Percentiles rank a stretch among this genome's conserved stretches.
phyloP scores from a whole-genome alignment of 2,888 invertebrate genomes.

The Pseudococcus longispinus region DNA sequence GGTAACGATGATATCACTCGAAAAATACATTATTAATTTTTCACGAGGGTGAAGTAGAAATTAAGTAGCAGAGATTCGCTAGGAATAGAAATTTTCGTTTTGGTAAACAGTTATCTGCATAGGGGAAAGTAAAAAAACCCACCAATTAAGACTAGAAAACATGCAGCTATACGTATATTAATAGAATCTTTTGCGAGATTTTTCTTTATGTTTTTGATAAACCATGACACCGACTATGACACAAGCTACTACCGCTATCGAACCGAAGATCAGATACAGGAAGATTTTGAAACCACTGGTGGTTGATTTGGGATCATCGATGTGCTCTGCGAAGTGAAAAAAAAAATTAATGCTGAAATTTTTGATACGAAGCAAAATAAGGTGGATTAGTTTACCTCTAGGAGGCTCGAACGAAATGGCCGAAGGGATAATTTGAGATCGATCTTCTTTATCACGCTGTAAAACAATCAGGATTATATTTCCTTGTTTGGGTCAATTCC shows the following conservation, averaged over 20 bases:
- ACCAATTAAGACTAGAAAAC: neutral
- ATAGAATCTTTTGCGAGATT: conserved; percentile 86
- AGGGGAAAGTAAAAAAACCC: neutral
- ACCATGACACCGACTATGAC: conserved; percentile 61
- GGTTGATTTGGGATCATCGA: conserved; percentile 86
- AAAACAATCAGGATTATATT: conserved; percentile 61
- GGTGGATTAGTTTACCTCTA: conserved; percentile 66
- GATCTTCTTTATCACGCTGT: conserved; percentile 73
- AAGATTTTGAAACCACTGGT: conserved; percentile 92
- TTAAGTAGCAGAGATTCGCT: neutral
- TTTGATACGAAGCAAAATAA: conserved; percentile 39
- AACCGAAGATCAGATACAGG: conserved; percentile 58
- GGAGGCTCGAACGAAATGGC: conserved; percentile 91
- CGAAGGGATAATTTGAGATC: conserved; percentile 84
- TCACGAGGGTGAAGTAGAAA: neutral
- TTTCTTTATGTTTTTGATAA: conserved; percentile 91
- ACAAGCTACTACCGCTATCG: neutral
- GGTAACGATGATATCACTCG: conserved; percentile 1
- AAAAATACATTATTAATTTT: neutral
- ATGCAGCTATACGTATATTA: conserved; percentile 61
- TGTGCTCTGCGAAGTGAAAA: conserved; percentile 70
- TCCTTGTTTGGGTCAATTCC: neutral
- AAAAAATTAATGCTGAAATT: neutral
- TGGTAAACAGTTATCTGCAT: neutral
- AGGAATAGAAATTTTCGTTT: neutral